These are phyloP conservation scores for Syrmaticus mikado DNA, from an alignment of 2,113 vertebrate species.

Conservation along the genomic window DNA sequence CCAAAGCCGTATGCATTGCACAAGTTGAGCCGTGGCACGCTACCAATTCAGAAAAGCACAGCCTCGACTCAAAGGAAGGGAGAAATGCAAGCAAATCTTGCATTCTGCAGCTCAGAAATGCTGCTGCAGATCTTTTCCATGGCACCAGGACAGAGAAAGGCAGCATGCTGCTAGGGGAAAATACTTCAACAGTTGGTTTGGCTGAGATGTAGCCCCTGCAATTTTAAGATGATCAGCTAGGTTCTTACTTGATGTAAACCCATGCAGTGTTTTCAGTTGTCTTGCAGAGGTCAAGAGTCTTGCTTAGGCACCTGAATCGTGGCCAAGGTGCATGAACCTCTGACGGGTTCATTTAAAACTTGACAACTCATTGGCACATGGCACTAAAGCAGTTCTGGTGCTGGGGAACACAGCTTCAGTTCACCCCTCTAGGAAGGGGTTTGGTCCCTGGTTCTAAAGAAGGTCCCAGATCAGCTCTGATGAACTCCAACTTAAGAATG, in stretches of 20 bases:
- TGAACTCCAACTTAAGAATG: not conserved
- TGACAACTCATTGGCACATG: not conserved
- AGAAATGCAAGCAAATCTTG: not conserved
- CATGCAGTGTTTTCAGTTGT: not conserved
- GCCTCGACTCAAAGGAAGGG: not conserved
- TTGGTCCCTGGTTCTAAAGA: not conserved
- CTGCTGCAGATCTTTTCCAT: not conserved
- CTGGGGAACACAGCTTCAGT: not conserved
- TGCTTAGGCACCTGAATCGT: not conserved
- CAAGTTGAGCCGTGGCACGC: fast-evolving
- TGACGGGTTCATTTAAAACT: not conserved
- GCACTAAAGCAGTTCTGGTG: slow-evolving; percentile 15
- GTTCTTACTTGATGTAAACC: slow-evolving; percentile 30
- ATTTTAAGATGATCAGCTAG: not conserved
- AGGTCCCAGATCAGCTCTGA: not conserved
- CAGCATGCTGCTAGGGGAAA: not conserved
- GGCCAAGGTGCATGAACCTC: not conserved
- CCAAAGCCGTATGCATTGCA: not conserved
- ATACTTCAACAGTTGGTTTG: not conserved
- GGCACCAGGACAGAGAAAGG: not conserved
- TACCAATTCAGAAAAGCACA: not conserved
- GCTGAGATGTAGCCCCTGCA: not conserved
- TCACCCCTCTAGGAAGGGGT: not conserved
- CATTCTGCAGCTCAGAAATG: not conserved
- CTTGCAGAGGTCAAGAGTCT: not conserved